A percentile compares a stretch with the other conserved stretches of the same genome.
Evolutionary conservation across 1,140 invertebrate genomes (phyloP).

Genomic region (Anoplolepis gracilipes): DNA sequence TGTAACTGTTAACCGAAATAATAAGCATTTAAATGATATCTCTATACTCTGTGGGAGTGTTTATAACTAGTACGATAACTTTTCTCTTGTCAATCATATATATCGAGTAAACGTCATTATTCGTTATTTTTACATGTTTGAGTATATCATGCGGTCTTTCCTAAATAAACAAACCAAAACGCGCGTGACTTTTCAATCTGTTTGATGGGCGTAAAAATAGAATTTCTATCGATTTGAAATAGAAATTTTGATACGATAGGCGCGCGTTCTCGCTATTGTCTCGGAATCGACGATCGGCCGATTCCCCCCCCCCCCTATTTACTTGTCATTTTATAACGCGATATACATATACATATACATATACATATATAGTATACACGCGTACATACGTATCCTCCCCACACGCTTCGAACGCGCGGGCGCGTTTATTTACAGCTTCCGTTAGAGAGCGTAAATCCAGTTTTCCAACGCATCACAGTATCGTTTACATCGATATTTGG

Average conservation of each 20-base stretch:
- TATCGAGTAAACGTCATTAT: conserved; percentile 21
- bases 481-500: conserved; percentile 76
- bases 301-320: conserved; percentile 40
- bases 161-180: background rate
- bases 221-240: conserved; percentile 3
- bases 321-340: conserved; percentile 37
- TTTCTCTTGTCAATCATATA: background rate
- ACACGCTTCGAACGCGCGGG: conserved; percentile 20
- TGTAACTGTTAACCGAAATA: background rate
- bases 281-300: conserved; percentile 47
- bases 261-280: conserved; percentile 36
- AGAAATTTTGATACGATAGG: conserved; percentile 21
- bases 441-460: conserved; percentile 75
- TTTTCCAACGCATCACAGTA: conserved; percentile 77
- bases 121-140: background rate
- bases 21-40: background rate
- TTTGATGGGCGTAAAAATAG: conserved; percentile 5
- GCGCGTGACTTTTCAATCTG: background rate
- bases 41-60: background rate
- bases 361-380: too few species aligned
- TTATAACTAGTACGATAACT: background rate
- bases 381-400: background rate
- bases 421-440: conserved; percentile 78
- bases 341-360: background rate
- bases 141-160: background rate